Base-by-base conservation (phyloP, 2,113 vertebrate genomes). In the Campylorhamphus procurvoides region DNA sequence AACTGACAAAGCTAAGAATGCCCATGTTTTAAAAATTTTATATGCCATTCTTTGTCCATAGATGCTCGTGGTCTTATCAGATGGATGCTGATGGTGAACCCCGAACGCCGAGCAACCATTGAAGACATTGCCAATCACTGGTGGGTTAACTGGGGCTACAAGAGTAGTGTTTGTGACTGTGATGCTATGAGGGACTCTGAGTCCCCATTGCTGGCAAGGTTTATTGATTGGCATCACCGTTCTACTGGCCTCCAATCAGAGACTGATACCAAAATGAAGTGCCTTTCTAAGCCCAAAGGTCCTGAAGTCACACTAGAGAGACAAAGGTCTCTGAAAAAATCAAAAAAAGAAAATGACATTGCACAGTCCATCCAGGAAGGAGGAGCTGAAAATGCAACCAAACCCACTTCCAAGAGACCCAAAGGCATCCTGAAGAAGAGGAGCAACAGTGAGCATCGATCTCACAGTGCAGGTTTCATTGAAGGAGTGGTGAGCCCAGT, bases 141-240 rank as follows among this genome's bases (percentile, higher is more conserved):
- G 99, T 99, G 99, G 99, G 99, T 99, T 64, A 99, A 99, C 98
- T 99, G 99, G 99, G 99, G 99, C 96, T 99, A 99, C 97, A 99
- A 99, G 97, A 99, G 98, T 97, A 99, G 99, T 14, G 99, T 99
- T 81, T 99, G 99, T 49, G 99, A 99, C 98, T 99, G 99, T 27
- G 98, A 99, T 71, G 95, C 98, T 87, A 98, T 98, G 75, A 98
- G 91, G 5, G 98, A 98, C 93, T 98, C 98, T 0, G 98, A 99
- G 97, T 99, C 99, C 28, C 99, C 99, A 0, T 98, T 99, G 97
- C 96, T 99, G 92, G 99, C 99, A 44, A 98, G 99, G 72, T 99
- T 99, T 91, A 99, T 99, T 18, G 99, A 99, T 91, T 99, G 99
- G 99, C 99, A 99, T 96, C 98, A 99, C 97, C 99, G 99, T 56